Evolutionary conservation across 2,797 vertebrate species (phyloP).

Genomic region (Labroides dimidiatus): DNA sequence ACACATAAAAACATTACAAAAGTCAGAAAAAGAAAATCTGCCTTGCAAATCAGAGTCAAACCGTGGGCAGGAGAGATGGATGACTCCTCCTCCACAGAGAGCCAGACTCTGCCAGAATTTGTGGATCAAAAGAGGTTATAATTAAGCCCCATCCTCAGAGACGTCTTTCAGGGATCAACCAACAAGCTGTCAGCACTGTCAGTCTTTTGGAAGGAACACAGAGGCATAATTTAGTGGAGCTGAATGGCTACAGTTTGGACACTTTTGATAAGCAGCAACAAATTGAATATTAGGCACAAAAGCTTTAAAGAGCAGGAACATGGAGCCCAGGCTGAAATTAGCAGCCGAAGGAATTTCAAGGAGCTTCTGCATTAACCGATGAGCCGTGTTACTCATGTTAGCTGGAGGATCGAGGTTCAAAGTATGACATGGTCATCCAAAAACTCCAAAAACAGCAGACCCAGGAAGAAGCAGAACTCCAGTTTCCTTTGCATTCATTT

Average conservation of each 20-base stretch:
- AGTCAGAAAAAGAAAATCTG: slow-evolving; percentile 34
- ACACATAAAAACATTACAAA: slow-evolving; percentile 26
- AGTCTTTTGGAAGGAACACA: slow-evolving; percentile 50
- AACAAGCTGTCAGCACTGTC: slow-evolving; percentile 63
- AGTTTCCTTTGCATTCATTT: too few species aligned
- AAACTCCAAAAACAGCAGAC: too few species aligned
- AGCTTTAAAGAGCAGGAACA: slow-evolving; percentile 21
- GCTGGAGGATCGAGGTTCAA: too few species aligned
- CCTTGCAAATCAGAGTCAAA: slow-evolving; percentile 44
- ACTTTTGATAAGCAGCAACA: slow-evolving; percentile 44
- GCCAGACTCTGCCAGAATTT: slow-evolving; percentile 44
- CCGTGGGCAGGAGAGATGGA: slow-evolving; percentile 50
- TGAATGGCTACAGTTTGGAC: slow-evolving; percentile 52
- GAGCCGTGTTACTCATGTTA: background rate
- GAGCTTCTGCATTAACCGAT: background rate
- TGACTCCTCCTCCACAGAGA: slow-evolving; percentile 46
- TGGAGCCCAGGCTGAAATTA: slow-evolving; percentile 2
- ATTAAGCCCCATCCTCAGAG: slow-evolving; percentile 64
- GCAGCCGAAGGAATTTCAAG: background rate
- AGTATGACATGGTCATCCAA: too few species aligned
- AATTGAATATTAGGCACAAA: slow-evolving; percentile 45
- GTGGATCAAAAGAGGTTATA: slow-evolving; percentile 69
- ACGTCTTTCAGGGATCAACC: slow-evolving; percentile 49
- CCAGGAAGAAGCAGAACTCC: too few species aligned
- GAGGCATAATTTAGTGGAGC: slow-evolving; percentile 38